These are phyloP conservation scores for Entomyzon cyanotis DNA, from an alignment of 2,113 vertebrate species.

Conservation along the genomic window DNA sequence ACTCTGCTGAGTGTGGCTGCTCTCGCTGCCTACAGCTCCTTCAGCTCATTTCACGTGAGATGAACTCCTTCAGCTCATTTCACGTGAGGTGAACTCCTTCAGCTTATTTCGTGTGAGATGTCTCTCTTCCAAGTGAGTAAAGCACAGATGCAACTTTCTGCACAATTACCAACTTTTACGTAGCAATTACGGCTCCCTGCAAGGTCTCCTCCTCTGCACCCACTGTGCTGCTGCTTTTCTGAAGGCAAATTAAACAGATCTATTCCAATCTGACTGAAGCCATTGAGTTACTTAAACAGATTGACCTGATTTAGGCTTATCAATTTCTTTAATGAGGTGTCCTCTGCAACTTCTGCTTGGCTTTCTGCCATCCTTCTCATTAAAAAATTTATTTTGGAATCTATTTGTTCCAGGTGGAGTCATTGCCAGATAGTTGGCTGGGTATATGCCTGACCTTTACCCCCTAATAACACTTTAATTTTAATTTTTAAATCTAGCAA, in stretches of 20 bases:
- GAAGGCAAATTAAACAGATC: slow-evolving; percentile 37
- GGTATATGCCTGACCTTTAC: neutral
- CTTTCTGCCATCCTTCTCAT: slow-evolving; percentile 25
- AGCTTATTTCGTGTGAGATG: neutral
- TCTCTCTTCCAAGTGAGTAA: neutral
- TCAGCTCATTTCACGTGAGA: neutral
- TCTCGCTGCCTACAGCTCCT: neutral
- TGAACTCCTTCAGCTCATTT: neutral
- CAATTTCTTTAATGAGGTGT: slow-evolving; percentile 64
- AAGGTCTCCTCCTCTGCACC: neutral
- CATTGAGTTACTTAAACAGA: slow-evolving; percentile 58
- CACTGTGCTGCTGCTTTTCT: slow-evolving; percentile 5
- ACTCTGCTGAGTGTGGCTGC: neutral
- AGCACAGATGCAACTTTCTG: neutral
- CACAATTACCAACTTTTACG: neutral
- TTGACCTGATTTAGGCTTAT: slow-evolving; percentile 43
- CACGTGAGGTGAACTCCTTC: neutral
- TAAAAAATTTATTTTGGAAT: slow-evolving; percentile 45
- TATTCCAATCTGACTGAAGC: slow-evolving; percentile 38
- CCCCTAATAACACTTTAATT: slow-evolving; percentile 30
- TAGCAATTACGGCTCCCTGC: neutral
- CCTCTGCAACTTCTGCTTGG: slow-evolving; percentile 10
- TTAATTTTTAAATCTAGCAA: slow-evolving; percentile 6
- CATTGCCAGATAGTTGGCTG: slow-evolving; percentile 12
- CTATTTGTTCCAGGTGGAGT: slow-evolving; percentile 12